Evolutionary conservation across 2,888 invertebrate genomes (phyloP).

Genomic region (Brachypterus glaber): DNA sequence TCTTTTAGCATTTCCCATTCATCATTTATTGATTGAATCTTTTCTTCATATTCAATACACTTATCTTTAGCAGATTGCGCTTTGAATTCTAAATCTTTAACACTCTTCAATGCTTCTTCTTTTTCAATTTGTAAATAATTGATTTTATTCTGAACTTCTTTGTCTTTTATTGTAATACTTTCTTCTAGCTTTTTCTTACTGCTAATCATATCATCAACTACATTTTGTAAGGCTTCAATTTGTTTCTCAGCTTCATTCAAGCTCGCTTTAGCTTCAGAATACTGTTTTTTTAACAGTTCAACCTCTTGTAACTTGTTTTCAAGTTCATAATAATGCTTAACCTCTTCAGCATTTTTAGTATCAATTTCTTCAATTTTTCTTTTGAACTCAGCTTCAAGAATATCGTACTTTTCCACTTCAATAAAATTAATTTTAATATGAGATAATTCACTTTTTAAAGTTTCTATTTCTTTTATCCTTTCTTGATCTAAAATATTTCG

Average conservation of each 20-base stretch:
- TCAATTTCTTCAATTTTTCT: constrained; percentile 23
- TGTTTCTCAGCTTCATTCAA: constrained; percentile 22
- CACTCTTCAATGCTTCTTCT: constrained; percentile 11
- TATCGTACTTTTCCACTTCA: no score
- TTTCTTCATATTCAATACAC: constrained; percentile 22
- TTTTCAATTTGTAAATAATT: constrained; percentile 33
- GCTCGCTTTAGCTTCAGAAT: constrained; percentile 20
- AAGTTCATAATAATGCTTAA: constrained; percentile 40
- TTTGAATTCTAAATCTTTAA: constrained; percentile 17
- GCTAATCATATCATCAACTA: constrained; percentile 21
- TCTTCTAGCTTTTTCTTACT: constrained; percentile 25
- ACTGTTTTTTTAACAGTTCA: constrained; percentile 16
- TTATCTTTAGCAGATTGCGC: constrained; percentile 23
- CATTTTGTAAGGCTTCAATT: constrained; percentile 29
- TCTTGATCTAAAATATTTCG: no score
- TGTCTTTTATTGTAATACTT: constrained; percentile 27
- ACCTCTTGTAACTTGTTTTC: constrained; percentile 28
- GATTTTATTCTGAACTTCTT: constrained; percentile 31
- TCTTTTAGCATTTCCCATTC: constrained; percentile 20
- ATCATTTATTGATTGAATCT: constrained; percentile 23
- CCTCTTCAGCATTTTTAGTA: constrained; percentile 9
- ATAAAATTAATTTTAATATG: constrained; percentile 12
- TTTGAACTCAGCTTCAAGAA: constrained; percentile 42
- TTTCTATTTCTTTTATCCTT: no score
- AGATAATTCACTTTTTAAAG: constrained; percentile 13